phyloP scores from a whole-genome alignment of 37 sponge, comb jelly and placozoan genomes.

The Aphrocallistes beatrix region DNA sequence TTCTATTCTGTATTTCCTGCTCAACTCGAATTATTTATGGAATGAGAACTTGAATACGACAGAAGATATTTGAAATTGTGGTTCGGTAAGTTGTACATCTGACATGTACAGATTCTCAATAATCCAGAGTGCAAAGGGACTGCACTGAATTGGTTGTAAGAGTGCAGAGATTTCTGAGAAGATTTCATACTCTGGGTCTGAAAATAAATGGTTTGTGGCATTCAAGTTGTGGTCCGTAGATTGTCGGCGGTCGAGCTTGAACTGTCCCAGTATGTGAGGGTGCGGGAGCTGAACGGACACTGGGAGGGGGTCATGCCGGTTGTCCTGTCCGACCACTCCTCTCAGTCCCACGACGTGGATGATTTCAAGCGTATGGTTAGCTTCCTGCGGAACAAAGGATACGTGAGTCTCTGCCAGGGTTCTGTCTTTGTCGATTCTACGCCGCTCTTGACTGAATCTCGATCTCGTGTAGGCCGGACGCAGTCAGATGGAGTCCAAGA shows the following conservation, averaged over 20 bases:
- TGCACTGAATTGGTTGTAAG: no score
- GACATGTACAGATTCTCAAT: no score
- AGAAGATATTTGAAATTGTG: no score
- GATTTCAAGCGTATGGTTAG: not conserved
- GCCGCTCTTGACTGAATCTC: not conserved
- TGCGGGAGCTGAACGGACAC: not conserved
- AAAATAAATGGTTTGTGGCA: no score
- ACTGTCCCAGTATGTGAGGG: not conserved
- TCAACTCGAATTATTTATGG: no score
- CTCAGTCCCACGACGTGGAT: not conserved
- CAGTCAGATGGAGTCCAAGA: constrained; percentile 6
- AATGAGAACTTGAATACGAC: no score
- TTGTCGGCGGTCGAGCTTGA: not conserved
- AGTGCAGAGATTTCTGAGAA: no score
- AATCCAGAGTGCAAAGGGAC: no score
- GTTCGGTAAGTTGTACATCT: no score
- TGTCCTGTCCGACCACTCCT: not conserved
- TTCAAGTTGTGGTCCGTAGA: no score
- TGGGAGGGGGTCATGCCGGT: constrained; percentile 12
- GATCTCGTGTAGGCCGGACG: not conserved
- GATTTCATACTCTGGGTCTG: no score
- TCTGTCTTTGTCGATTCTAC: not conserved
- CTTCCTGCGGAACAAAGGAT: not conserved
- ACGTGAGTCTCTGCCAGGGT: not conserved
- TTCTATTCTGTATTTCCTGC: no score